These are phyloP conservation scores for Aphelinus certus DNA, from an alignment of 1,140 invertebrate genomes.

Conservation along the genomic window DNA sequence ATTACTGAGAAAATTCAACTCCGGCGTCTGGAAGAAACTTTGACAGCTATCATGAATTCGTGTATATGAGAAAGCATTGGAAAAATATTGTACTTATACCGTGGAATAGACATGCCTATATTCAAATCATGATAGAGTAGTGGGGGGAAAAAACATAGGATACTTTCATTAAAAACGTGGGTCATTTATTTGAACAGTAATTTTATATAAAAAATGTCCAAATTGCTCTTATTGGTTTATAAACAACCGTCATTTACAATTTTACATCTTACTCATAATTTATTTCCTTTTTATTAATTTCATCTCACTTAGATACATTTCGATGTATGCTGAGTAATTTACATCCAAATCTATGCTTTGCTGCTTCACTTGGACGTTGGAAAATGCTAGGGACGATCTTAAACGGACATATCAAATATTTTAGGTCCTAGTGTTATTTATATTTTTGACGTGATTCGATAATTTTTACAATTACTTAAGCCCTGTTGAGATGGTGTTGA, in stretches of 20 bases:
- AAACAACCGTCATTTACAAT: slow-evolving; percentile 39
- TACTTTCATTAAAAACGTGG: slow-evolving; percentile 21
- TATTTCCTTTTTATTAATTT: slow-evolving; percentile 1
- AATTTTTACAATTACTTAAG: slow-evolving; percentile 3
- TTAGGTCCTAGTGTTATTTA: slow-evolving; percentile 17
- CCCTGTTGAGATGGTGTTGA: neutral
- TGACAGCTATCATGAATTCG: too few relatives aligned
- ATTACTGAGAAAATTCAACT: too few relatives aligned
- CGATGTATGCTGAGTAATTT: slow-evolving; percentile 21
- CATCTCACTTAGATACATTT: slow-evolving; percentile 9
- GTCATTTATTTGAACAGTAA: slow-evolving; percentile 35
- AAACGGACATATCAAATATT: slow-evolving; percentile 19
- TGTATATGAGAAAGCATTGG: too few relatives aligned
- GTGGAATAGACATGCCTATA: too few relatives aligned
- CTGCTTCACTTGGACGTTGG: slow-evolving; percentile 17
- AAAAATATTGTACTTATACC: too few relatives aligned
- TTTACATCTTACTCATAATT: slow-evolving; percentile 29
- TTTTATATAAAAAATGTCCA: slow-evolving; percentile 39
- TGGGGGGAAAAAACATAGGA: too few relatives aligned
- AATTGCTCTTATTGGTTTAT: slow-evolving; percentile 31
- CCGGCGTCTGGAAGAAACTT: too few relatives aligned
- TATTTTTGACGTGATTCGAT: slow-evolving; percentile 4
- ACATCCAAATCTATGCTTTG: slow-evolving; percentile 11
- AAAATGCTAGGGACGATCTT: slow-evolving; percentile 4
- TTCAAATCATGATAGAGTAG: too few relatives aligned